phyloP scores from a whole-genome alignment of 1,140 invertebrate species.

The Trialeurodes vaporariorum region DNA sequence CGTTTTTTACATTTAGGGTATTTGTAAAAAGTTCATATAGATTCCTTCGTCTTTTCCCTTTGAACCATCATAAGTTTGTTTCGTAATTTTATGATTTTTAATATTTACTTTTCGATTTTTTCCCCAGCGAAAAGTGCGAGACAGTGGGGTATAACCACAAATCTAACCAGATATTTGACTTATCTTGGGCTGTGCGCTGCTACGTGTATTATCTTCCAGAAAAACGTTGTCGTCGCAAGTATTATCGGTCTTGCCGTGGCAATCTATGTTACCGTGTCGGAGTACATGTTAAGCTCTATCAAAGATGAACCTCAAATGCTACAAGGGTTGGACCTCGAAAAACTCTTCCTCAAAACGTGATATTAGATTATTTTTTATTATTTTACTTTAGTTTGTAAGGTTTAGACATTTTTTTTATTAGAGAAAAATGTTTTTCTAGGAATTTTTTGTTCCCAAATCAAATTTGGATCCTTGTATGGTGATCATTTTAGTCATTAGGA shows the following conservation, averaged over 20 bases:
- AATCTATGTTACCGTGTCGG: conserved; percentile 63
- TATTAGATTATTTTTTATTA: neutral
- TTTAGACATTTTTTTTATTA: too few species aligned
- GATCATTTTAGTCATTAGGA: too few species aligned
- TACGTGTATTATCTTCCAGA: conserved; percentile 70
- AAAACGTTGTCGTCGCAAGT: conserved; percentile 55
- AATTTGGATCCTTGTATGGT: too few species aligned
- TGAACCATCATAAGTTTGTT: too few species aligned
- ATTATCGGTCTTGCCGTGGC: conserved; percentile 59
- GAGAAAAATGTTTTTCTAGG: too few species aligned
- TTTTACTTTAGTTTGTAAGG: too few species aligned
- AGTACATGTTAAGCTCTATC: conserved; percentile 39
- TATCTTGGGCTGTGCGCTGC: conserved; percentile 67
- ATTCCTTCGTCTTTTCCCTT: too few species aligned
- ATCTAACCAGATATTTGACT: conserved; percentile 47
- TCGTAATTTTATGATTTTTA: neutral
- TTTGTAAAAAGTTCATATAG: too few species aligned
- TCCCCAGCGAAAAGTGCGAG: conserved; percentile 3
- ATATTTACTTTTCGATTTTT: conserved; percentile 5
- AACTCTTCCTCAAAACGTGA: neutral
- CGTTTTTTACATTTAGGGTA: too few species aligned
- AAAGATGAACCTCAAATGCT: neutral
- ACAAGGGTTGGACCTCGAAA: neutral
- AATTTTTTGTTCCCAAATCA: too few species aligned
- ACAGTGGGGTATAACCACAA: conserved; percentile 8